Conservation (phyloP, 2,113 vertebrate species). For the Helogale parvula region DNA sequence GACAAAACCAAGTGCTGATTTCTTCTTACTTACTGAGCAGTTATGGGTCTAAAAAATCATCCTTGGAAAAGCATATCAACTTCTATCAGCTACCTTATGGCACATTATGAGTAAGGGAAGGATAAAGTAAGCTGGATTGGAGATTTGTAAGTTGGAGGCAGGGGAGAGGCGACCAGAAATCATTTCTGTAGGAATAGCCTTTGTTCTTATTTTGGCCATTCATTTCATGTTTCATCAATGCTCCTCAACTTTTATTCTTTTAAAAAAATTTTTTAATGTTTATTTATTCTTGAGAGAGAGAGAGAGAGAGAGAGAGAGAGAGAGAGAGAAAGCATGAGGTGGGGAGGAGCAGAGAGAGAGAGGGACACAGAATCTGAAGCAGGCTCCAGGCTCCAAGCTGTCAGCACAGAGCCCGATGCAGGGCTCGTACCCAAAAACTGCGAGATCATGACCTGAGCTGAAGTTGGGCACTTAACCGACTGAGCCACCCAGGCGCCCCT, state of each 20-base stretch:
- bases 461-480: too few relatives aligned
- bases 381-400: too few relatives aligned
- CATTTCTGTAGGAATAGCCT: not conserved
- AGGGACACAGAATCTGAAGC: too few relatives aligned
- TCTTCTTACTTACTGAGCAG: not conserved
- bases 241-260: not conserved
- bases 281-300: too few relatives aligned
- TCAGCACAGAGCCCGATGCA: too few relatives aligned
- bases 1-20: not conserved
- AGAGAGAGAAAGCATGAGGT: too few relatives aligned
- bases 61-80: fast-evolving
- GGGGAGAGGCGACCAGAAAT: not conserved
- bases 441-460: too few relatives aligned
- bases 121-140: not conserved
- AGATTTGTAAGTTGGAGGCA: not conserved
- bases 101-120: not conserved
- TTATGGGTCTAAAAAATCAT: not conserved
- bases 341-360: too few relatives aligned
- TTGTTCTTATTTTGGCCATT: not conserved
- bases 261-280: too few relatives aligned
- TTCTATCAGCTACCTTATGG: not conserved
- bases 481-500: too few relatives aligned
- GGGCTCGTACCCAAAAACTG: too few relatives aligned
- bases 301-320: too few relatives aligned
- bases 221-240: not conserved